Conservation (phyloP, 2,113 vertebrate genomes). For the Nerophis ophidion region DNA sequence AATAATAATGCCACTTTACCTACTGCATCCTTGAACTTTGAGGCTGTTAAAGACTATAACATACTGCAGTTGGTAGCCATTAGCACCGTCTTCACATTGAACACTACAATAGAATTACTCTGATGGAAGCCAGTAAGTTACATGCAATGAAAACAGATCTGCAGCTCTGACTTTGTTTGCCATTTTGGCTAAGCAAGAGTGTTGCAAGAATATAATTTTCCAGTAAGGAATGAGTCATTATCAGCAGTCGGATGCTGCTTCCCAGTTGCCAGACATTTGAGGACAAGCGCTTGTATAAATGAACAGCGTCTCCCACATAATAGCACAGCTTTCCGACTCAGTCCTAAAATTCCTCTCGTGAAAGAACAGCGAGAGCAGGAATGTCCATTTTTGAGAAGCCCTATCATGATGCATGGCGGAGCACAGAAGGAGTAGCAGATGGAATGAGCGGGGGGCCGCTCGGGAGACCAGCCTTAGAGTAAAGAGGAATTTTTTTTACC, state of each 20-base stretch:
- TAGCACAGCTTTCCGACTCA: slow-evolving; percentile 14
- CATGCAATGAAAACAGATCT: background rate
- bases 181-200: background rate
- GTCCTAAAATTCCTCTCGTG: slow-evolving; percentile 25
- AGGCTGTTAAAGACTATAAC: slow-evolving; percentile 18
- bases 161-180: background rate
- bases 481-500: background rate
- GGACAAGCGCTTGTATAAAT: slow-evolving; percentile 44
- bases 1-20: slow-evolving; percentile 40
- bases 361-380: slow-evolving; percentile 10
- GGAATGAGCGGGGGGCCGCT: slow-evolving; percentile 3
- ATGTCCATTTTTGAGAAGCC: background rate
- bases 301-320: slow-evolving; percentile 38
- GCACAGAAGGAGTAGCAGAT: background rate
- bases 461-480: background rate
- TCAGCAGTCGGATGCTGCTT: slow-evolving; percentile 11
- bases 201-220: background rate
- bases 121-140: background rate
- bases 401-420: background rate
- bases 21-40: slow-evolving; percentile 13
- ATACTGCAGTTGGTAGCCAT: slow-evolving; percentile 8
- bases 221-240: slow-evolving; percentile 33
- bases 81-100: slow-evolving; percentile 23
- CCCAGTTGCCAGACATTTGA: slow-evolving; percentile 25
- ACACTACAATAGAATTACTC: slow-evolving; percentile 5